These are phyloP conservation scores for Chrysolina americana DNA, from an alignment of 2,888 invertebrate genomes.

Conservation along the genomic window DNA sequence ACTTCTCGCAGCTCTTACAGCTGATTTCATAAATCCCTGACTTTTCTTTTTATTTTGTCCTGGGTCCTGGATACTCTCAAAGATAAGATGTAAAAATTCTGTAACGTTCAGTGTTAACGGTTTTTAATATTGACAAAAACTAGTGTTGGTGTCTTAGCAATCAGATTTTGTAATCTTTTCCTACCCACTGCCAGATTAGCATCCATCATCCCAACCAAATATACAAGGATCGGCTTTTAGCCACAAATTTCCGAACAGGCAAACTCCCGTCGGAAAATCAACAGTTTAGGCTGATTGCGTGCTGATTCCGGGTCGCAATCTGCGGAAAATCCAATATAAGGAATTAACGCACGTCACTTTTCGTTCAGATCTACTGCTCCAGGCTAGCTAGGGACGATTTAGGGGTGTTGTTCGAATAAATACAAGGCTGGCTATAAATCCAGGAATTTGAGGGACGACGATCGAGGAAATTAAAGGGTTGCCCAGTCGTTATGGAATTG, in stretches of 20 bases:
- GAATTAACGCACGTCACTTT: slow-evolving; percentile 16
- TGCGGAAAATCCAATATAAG: slow-evolving; percentile 21
- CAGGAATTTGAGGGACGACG: background rate
- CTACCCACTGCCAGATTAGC: background rate
- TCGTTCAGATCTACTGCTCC: background rate
- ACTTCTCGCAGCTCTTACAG: too few species aligned
- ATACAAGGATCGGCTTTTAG: background rate
- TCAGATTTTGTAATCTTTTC: background rate
- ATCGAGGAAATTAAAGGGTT: slow-evolving; percentile 3
- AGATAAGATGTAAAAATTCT: too few species aligned
- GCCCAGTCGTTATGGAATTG: background rate
- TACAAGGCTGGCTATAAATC: background rate
- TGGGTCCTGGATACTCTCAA: too few species aligned
- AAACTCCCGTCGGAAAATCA: slow-evolving; percentile 4
- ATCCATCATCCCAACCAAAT: background rate
- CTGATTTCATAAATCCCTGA: too few species aligned
- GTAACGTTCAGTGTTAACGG: too few species aligned
- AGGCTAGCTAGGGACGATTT: background rate
- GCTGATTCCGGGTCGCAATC: slow-evolving; percentile 13
- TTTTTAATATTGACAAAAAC: too few species aligned
- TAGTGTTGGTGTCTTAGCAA: too few species aligned
- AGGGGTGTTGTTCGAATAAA: background rate
- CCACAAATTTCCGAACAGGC: background rate
- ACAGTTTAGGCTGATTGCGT: slow-evolving; percentile 22
- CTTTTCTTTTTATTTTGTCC: too few species aligned